These are phyloP conservation scores for Darwinula stevensoni DNA, from an alignment of 2,888 invertebrate species.

Conservation along the genomic window DNA sequence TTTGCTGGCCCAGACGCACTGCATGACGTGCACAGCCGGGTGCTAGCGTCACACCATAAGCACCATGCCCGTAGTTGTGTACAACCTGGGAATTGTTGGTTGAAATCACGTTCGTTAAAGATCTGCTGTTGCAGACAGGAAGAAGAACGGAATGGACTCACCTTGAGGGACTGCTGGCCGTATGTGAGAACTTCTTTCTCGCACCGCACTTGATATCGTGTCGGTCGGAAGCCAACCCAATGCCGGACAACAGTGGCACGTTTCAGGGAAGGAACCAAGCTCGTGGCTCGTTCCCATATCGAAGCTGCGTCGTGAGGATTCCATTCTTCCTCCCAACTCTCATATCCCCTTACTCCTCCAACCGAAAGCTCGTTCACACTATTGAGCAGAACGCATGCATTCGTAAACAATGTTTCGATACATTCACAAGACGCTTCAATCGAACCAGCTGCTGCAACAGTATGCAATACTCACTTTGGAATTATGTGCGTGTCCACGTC, in stretches of 20 bases:
- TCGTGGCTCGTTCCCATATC: conserved; percentile 45
- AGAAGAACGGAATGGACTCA: conserved; percentile 7
- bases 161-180: conserved; percentile 6
- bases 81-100: conserved; percentile 26
- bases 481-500: conserved; percentile 62
- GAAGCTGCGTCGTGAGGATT: conserved; percentile 38
- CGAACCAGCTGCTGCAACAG: too few relatives aligned
- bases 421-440: too few relatives aligned
- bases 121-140: too few relatives aligned
- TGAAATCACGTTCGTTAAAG: conserved; percentile 6
- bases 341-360: conserved; percentile 58
- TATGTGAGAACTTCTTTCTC: conserved; percentile 14
- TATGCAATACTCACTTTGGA: conserved; percentile 19
- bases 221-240: conserved; percentile 63
- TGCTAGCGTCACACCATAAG: conserved; percentile 63
- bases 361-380: conserved; percentile 36
- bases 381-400: conserved; percentile 1
- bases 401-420: not conserved
- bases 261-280: conserved; percentile 34
- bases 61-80: conserved; percentile 86
- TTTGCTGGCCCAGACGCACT: conserved; percentile 30
- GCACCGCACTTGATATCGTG: conserved; percentile 24
- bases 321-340: conserved; percentile 33
- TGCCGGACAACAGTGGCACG: conserved; percentile 26
- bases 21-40: conserved; percentile 61